Conservation (phyloP, 1,140 invertebrate genomes). For the Trialeurodes vaporariorum region DNA sequence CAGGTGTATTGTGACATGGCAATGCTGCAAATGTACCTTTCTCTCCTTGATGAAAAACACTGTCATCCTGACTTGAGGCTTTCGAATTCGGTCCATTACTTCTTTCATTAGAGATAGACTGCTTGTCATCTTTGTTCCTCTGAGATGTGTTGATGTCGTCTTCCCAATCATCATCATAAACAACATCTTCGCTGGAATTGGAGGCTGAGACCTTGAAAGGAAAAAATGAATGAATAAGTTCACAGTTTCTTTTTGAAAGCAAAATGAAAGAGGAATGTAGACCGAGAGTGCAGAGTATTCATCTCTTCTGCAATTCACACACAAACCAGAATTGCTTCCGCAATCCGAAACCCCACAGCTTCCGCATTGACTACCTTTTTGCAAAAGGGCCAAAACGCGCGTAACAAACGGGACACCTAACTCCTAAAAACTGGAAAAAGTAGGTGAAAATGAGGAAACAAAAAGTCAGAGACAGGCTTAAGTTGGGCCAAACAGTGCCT, state of each 20-base stretch:
- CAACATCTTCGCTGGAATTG: background rate
- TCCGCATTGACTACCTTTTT: too few species aligned
- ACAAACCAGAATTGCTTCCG: too few species aligned
- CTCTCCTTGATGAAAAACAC: background rate
- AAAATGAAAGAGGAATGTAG: background rate
- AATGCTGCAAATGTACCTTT: too few species aligned
- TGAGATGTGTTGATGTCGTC: background rate
- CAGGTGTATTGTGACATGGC: too few species aligned
- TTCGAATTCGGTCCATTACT: background rate
- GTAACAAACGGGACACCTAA: too few species aligned
- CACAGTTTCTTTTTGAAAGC: background rate
- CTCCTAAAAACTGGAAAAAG: too few species aligned
- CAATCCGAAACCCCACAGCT: too few species aligned
- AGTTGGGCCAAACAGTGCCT: too few species aligned
- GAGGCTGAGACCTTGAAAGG: background rate
- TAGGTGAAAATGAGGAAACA: too few species aligned
- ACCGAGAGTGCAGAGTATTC: too few species aligned
- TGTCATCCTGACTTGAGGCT: background rate
- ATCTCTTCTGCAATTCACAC: too few species aligned
- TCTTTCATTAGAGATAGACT: background rate
- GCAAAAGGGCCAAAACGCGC: background rate
- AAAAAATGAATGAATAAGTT: background rate
- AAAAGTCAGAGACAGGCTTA: too few species aligned
- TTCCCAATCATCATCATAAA: background rate
- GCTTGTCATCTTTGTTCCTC: background rate